Evolutionary conservation across 2,888 invertebrate species (phyloP), one percentile per base, ranked within the genome.

Genomic region (Polyommatus icarus): DNA sequence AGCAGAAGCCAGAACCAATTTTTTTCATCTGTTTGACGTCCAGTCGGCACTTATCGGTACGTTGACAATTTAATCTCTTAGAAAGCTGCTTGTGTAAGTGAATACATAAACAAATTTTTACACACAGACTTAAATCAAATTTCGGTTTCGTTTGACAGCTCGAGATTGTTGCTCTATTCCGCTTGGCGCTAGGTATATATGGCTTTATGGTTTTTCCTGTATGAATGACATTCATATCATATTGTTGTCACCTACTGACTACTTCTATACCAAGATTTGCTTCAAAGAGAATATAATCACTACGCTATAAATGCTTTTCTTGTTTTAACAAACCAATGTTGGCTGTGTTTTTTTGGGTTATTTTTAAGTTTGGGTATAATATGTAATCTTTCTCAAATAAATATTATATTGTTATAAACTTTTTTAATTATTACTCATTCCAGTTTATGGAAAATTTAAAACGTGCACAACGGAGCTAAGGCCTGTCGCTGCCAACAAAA

Each of bases 321-420:
- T 67, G 29, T 67, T 24, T 67, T 67, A 67, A 67, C 67, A 67
- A 32, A 67, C 29, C 29, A 67, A 67, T 32, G 67, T 32, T 67
- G 67, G 67, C 67, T 67, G 67, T 67, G 67, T 29, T 29, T 32
- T 67, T 67, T 24, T 67, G 32, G 67, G 29, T 32, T 67, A 67
- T 32, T 61, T 61, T 67, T 61, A 61, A 7, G 24, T 61, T 59
- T 61, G 24, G 29, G 29, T 29, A 67, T 67, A 32, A 12, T 24
- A 24, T 32, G 67, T 67, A 67, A 67, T 67, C 67, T 67, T 67
- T 67, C 24, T 32, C 1, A 61, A 67, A 67, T 67, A 67, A 67
- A 67, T 67, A 67, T 67, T 67, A 67, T 67, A 67, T 67, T 67
- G 29, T 67, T 67, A 32, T 29, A 29, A 1, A 24, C 12, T 61